Evolutionary conservation across 2,797 vertebrate genomes (phyloP), one percentile per base, ranked within the genome.

Genomic region (Bryconaethiops microstoma): DNA sequence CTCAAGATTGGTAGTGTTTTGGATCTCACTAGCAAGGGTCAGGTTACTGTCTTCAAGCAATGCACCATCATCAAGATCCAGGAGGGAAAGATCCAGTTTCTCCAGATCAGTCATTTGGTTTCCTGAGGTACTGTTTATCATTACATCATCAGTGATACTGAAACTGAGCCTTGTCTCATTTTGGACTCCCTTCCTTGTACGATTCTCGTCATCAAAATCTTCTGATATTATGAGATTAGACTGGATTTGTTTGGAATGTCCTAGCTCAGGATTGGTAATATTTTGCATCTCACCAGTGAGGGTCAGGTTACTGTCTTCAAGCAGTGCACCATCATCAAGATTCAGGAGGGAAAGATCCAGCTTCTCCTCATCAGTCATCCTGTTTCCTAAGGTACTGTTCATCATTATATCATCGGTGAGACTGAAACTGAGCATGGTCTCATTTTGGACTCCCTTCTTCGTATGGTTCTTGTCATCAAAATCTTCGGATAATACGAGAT

Each of bases 311-410:
- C 40, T n/a, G 6, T 81, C 40, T 42, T 42, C 40, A 4, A 42
- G 40, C 8, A 42, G 40, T 4, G 8, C 76, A 16, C 78, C 14
- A 35, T 14, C 79, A 70, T 88, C 81, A 21, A 88, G 81, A 78
- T 93, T 72, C 0, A 93, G 70, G 8, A 93, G 50, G 50, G 94
- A 92, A 52, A 52, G 94, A 87, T 98, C 96, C 59, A 96, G 45
- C 0, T 62, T 6, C 70, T 97, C 95, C 23, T 90, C 50, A 50
- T 91, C 84, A 74, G 74, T 74, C 55, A 2, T 85, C 52, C 23
- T 45, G 1, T 0, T 57, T 39, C 83, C 79, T 1, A 90, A 86
- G 13, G 93, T 93, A 88, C 81, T 90, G 9, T 68, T 79, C 77
- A 7, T 23, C 3, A 14, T 52, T 5, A 21, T 45, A 13, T 4